phyloP scores from a whole-genome alignment of 1,140 invertebrate species.

The Drosophila navojoa region DNA sequence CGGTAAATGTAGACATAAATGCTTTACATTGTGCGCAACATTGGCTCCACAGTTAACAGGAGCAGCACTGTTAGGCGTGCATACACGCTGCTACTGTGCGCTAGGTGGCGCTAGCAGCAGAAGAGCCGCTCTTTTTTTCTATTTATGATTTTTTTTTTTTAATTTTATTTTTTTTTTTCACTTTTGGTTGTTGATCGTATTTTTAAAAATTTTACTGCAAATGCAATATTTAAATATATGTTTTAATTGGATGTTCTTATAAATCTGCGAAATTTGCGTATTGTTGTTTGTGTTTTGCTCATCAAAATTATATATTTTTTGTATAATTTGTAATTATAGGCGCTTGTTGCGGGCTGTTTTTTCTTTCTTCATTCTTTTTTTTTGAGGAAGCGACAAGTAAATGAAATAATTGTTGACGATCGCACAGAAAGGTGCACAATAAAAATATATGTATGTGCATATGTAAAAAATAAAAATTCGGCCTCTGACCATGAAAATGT shows the following conservation, averaged over 20 bases:
- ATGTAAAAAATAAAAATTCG: slow-evolving; percentile 8
- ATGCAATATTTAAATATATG: slow-evolving; percentile 9
- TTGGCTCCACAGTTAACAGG: slow-evolving; percentile 28
- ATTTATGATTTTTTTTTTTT: slow-evolving; percentile 10
- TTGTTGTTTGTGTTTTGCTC: slow-evolving; percentile 13
- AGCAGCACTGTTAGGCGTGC: background rate
- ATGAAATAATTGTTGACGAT: slow-evolving; percentile 55
- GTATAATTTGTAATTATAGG: slow-evolving; percentile 60
- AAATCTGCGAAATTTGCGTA: slow-evolving; percentile 43
- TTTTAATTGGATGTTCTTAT: slow-evolving; percentile 32
- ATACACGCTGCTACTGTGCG: slow-evolving; percentile 3
- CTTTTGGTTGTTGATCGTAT: slow-evolving; percentile 9
- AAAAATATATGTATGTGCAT: slow-evolving; percentile 5
- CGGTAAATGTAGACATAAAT: slow-evolving; percentile 19
- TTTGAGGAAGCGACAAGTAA: slow-evolving; percentile 57
- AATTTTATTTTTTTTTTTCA: background rate
- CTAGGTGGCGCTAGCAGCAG: slow-evolving; percentile 45
- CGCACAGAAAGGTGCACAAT: slow-evolving; percentile 22
- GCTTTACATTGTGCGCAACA: slow-evolving; percentile 31
- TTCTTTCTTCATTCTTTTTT: slow-evolving; percentile 22
- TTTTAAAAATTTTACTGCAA: slow-evolving; percentile 7
- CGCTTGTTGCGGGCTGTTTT: slow-evolving; percentile 11
- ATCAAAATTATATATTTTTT: slow-evolving; percentile 36
- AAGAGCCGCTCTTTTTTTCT: background rate
- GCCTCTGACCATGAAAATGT: slow-evolving; percentile 49